Conservation (phyloP, 2,113 vertebrate genomes). For the Perca fluviatilis region DNA sequence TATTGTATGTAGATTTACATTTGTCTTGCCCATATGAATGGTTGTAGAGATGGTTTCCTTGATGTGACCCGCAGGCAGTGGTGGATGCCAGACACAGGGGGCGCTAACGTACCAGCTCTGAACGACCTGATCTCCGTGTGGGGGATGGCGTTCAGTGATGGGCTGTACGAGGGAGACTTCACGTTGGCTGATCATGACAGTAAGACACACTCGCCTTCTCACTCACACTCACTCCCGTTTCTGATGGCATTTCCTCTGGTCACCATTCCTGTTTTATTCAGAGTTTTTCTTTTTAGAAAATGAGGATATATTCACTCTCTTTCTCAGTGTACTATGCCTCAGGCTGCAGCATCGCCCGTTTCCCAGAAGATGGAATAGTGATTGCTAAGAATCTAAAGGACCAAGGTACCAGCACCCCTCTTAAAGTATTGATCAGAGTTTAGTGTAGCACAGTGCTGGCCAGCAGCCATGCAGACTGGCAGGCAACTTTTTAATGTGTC, state of each 20-base stretch:
- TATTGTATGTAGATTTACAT: neutral
- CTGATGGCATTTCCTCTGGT: neutral
- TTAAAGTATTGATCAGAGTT: slow-evolving; percentile 20
- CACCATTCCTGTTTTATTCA: neutral
- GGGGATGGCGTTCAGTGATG: slow-evolving; percentile 98
- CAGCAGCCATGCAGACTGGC: slow-evolving; percentile 2
- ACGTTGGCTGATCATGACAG: slow-evolving; percentile 96
- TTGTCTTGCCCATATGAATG: neutral
- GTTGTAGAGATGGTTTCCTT: neutral
- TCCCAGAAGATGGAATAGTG: slow-evolving; percentile 96
- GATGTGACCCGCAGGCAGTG: slow-evolving; percentile 88
- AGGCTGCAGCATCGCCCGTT: slow-evolving; percentile 96
- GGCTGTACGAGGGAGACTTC: slow-evolving; percentile 97
- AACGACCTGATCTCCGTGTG: slow-evolving; percentile 97
- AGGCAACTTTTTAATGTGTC: neutral
- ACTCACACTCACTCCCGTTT: neutral
- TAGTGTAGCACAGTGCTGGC: slow-evolving; percentile 11
- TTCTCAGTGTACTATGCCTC: slow-evolving; percentile 96
- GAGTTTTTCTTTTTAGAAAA: neutral
- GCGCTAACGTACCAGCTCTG: slow-evolving; percentile 95
- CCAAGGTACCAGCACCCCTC: slow-evolving; percentile 88
- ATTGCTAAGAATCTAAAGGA: slow-evolving; percentile 97
- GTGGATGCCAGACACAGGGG: slow-evolving; percentile 99
- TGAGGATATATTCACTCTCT: slow-evolving; percentile 1
- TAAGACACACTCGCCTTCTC: slow-evolving; percentile 78